Evolutionary conservation across 2,888 invertebrate species (phyloP), one percentile per base, ranked within the genome.

Genomic region (Mesoligia furuncula): DNA sequence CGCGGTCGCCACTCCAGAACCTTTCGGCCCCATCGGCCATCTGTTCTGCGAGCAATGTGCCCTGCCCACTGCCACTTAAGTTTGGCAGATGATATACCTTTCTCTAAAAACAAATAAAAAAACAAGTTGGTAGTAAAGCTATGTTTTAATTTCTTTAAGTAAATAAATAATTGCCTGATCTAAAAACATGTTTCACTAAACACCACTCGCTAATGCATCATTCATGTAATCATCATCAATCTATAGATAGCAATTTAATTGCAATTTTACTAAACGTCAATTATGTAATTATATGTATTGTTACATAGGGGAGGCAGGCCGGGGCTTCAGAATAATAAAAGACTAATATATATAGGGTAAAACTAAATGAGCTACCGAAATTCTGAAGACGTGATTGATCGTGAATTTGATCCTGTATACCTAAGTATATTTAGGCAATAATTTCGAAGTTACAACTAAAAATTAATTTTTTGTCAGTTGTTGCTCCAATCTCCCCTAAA

Each of bases 21-120:
- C n/a, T n/a, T n/a, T n/a, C n/a, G n/a, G n/a, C n/a, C n/a, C n/a
- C n/a, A n/a, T n/a, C n/a, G n/a, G n/a, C n/a, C n/a, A n/a, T n/a
- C n/a, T n/a, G n/a, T n/a, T n/a, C n/a, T n/a, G n/a, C n/a, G n/a
- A n/a, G n/a, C n/a, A n/a, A n/a, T n/a, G n/a, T n/a, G n/a, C n/a
- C n/a, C n/a, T n/a, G n/a, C n/a, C n/a, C n/a, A n/a, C n/a, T n/a
- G n/a, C n/a, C n/a, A n/a, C n/a, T n/a, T n/a, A n/a, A n/a, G n/a
- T n/a, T n/a, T n/a, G n/a, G n/a, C n/a, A n/a, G n/a, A n/a, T n/a
- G n/a, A n/a, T n/a, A n/a, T n/a, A n/a, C n/a, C 31, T 36, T 45
- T 27, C 20, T 67, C 31, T 31, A 31, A 68, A 67, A 68, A 67
- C 31, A 48, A 67, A 48, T 48, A 68, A 64, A 36, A 68, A 51